These are phyloP conservation scores for Zaprionus ghesquierei DNA, from an alignment of 1,140 invertebrate species.

Conservation along the genomic window DNA sequence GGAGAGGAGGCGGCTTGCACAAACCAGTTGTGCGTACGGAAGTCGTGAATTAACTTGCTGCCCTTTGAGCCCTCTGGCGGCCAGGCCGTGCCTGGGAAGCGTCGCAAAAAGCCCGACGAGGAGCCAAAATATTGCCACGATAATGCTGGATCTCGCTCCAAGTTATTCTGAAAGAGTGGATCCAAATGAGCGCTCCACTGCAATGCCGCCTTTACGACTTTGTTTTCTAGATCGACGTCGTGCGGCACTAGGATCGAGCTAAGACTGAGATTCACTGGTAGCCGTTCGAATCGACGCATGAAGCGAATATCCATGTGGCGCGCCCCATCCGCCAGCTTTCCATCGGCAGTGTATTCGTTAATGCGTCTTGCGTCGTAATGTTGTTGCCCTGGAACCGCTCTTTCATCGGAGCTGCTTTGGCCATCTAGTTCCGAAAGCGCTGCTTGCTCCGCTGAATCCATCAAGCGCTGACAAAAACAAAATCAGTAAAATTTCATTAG, in stretches of 20 bases:
- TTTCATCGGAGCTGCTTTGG: slow-evolving; percentile 48
- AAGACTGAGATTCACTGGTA: slow-evolving; percentile 91
- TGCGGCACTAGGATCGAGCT: slow-evolving; percentile 95
- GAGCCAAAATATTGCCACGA: slow-evolving; percentile 99
- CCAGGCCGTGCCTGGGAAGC: slow-evolving; percentile 95
- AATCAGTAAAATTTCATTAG: background rate
- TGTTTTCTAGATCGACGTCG: slow-evolving; percentile 89
- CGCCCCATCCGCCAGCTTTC: slow-evolving; percentile 86
- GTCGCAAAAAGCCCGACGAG: slow-evolving; percentile 93
- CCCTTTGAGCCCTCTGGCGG: slow-evolving; percentile 86
- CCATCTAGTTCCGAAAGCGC: slow-evolving; percentile 86
- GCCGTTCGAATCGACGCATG: slow-evolving; percentile 91
- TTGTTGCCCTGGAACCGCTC: slow-evolving; percentile 57
- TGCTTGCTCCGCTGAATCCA: slow-evolving; percentile 93
- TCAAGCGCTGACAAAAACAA: slow-evolving; percentile 87
- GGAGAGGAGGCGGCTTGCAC: slow-evolving; percentile 97
- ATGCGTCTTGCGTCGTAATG: slow-evolving; percentile 90
- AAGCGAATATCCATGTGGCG: slow-evolving; percentile 87
- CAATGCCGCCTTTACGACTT: slow-evolving; percentile 92
- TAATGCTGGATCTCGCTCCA: slow-evolving; percentile 94
- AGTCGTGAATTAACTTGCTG: slow-evolving; percentile 92
- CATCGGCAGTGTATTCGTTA: slow-evolving; percentile 88
- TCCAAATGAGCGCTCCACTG: slow-evolving; percentile 96
- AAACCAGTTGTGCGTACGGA: slow-evolving; percentile 95
- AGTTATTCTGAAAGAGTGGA: slow-evolving; percentile 95